Evolutionary conservation across 2,888 invertebrate genomes (phyloP).

Genomic region (Cryptocephalus primarius): DNA sequence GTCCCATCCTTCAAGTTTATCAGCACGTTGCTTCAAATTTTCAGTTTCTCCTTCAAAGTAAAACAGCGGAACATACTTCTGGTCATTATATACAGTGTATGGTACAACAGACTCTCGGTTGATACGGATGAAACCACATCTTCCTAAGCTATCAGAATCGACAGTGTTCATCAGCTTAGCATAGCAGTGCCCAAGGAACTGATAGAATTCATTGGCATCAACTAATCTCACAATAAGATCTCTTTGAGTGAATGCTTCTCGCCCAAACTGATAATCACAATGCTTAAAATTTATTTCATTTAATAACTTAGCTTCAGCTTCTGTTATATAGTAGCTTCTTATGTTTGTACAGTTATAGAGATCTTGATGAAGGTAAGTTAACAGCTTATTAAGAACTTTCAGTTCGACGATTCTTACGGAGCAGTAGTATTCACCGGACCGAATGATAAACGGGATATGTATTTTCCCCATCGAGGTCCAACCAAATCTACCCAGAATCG

Average conservation of each 20-base stretch:
- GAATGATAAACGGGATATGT: slow-evolving; percentile 80
- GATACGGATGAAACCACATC: slow-evolving; percentile 84
- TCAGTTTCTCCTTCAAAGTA: slow-evolving; percentile 90
- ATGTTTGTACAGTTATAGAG: slow-evolving; percentile 87
- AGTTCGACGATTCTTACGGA: slow-evolving; percentile 91
- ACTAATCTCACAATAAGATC: slow-evolving; percentile 81
- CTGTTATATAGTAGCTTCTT: slow-evolving; percentile 86
- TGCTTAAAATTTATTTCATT: slow-evolving; percentile 90
- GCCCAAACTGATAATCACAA: slow-evolving; percentile 82
- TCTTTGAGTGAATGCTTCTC: slow-evolving; percentile 75
- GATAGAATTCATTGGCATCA: slow-evolving; percentile 84
- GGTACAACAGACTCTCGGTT: slow-evolving; percentile 91
- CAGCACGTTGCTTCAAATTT: slow-evolving; percentile 76
- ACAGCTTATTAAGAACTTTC: slow-evolving; percentile 79
- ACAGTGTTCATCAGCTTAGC: slow-evolving; percentile 61
- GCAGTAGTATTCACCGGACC: slow-evolving; percentile 76
- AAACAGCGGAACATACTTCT: slow-evolving; percentile 84
- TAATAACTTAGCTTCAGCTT: slow-evolving; percentile 76
- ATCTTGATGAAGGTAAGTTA: slow-evolving; percentile 79
- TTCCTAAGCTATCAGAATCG: slow-evolving; percentile 58
- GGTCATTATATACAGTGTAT: slow-evolving; percentile 71
- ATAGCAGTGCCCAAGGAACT: slow-evolving; percentile 82
- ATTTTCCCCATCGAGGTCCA: slow-evolving; percentile 82
- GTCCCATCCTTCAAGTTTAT: slow-evolving; percentile 85
- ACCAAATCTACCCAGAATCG: slow-evolving; percentile 74